phyloP scores from a whole-genome alignment of 2,113 vertebrate genomes.

The Semnopithecus entellus region DNA sequence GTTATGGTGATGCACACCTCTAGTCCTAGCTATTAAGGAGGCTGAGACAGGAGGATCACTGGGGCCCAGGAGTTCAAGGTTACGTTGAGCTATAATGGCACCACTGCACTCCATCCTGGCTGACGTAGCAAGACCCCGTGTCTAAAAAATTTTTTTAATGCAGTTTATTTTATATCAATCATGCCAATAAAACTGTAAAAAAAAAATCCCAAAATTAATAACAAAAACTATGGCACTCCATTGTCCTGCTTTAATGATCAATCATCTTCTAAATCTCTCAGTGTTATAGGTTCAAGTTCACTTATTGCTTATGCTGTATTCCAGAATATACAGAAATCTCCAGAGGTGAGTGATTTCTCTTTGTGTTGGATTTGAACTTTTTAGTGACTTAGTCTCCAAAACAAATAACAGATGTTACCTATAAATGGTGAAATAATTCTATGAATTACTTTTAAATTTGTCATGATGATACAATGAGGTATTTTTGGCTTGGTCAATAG shows the following conservation, averaged over 20 bases:
- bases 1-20: not conserved
- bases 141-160: not conserved
- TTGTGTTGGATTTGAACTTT: not conserved
- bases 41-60: not conserved
- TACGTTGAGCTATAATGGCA: not conserved
- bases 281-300: constrained; percentile 86
- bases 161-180: constrained; percentile 23
- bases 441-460: constrained; percentile 4
- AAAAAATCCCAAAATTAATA: not conserved
- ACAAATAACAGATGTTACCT: constrained; percentile 17
- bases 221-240: not conserved
- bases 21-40: too few species aligned
- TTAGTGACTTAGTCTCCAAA: constrained; percentile 40
- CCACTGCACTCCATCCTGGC: not conserved
- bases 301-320: constrained; percentile 84
- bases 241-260: constrained; percentile 18
- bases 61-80: not conserved
- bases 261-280: constrained; percentile 72
- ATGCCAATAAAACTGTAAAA: constrained; percentile 11
- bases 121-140: not conserved
- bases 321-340: constrained; percentile 80
- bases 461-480: not conserved
- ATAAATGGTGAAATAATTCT: constrained; percentile 14
- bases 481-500: not conserved
- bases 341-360: constrained; percentile 82